These are phyloP conservation scores for Nymphalis polychloros DNA, from an alignment of 2,888 invertebrate genomes.

Conservation along the genomic window DNA sequence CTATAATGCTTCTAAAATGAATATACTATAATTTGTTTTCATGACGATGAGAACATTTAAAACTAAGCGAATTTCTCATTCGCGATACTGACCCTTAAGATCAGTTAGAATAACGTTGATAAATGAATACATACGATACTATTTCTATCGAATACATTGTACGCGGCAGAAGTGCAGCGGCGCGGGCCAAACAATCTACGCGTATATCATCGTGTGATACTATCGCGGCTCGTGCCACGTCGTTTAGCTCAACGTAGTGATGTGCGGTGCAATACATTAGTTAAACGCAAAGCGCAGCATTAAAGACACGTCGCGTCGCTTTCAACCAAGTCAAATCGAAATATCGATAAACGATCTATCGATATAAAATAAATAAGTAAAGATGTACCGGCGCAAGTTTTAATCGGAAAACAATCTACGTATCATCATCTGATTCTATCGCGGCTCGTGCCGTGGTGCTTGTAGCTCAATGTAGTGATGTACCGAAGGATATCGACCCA, in stretches of 20 bases:
- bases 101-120: too few species aligned
- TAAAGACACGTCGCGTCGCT: neutral
- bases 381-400: constrained; percentile 51
- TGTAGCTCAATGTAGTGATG: constrained; percentile 67
- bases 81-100: too few species aligned
- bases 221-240: constrained; percentile 13
- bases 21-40: too few species aligned
- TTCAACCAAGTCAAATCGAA: constrained; percentile 4
- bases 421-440: constrained; percentile 78
- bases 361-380: constrained; percentile 22
- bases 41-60: too few species aligned
- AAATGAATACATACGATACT: neutral
- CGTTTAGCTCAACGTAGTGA: constrained; percentile 11
- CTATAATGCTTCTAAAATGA: too few species aligned
- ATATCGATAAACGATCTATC: constrained; percentile 11
- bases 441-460: constrained; percentile 74
- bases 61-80: too few species aligned
- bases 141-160: constrained; percentile 1
- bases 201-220: constrained; percentile 9
- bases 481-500: constrained; percentile 35
- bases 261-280: constrained; percentile 4
- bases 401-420: constrained; percentile 76
- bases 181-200: constrained; percentile 1
- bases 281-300: neutral
- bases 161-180: constrained; percentile 2